Conservation (phyloP, 2,888 invertebrate species). For the Oasisia sp. region DNA sequence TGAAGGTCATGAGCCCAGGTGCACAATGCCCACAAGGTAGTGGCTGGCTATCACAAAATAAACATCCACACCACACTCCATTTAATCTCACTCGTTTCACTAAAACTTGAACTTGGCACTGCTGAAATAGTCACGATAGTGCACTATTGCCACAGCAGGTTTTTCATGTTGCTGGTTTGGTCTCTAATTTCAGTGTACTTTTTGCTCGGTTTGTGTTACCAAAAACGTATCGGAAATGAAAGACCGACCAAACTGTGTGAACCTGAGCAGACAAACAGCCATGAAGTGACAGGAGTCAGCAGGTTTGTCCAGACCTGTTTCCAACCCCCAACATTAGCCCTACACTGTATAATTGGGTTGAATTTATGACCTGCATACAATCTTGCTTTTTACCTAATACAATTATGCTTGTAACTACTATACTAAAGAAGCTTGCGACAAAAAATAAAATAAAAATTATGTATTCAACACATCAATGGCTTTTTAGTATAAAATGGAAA, state of each 20-base stretch:
- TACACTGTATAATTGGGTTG: background rate
- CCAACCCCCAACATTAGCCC: background rate
- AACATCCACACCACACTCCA: background rate
- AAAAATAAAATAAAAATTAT: background rate
- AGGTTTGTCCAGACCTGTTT: background rate
- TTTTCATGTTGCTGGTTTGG: background rate
- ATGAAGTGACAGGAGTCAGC: background rate
- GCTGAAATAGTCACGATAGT: background rate
- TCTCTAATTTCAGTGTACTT: background rate
- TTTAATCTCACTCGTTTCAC: background rate
- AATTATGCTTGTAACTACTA: background rate
- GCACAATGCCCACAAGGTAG: background rate
- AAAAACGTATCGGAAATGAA: background rate
- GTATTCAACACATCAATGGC: background rate
- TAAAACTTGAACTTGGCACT: background rate
- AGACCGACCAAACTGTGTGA: background rate
- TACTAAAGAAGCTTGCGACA: background rate
- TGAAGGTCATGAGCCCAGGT: background rate
- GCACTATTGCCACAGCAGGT: background rate
- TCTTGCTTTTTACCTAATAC: background rate
- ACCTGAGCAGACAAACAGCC: background rate
- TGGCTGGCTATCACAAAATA: slow-evolving; percentile 7
- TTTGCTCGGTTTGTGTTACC: background rate
- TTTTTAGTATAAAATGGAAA: background rate
- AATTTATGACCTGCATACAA: background rate